phyloP scores from a whole-genome alignment of 2,113 vertebrate species.

The Steatornis caripensis region DNA sequence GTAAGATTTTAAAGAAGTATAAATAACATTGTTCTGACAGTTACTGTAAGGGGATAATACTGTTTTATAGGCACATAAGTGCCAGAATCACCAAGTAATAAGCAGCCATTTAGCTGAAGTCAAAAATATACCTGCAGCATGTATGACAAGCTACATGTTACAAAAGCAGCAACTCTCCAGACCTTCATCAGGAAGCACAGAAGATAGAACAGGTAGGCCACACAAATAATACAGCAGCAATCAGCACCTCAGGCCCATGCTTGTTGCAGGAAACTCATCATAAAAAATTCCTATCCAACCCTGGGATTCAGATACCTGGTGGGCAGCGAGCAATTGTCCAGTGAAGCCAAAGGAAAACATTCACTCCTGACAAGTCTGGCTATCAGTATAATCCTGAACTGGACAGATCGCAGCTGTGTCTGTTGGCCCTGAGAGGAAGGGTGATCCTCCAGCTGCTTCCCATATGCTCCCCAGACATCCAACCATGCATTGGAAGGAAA shows the following conservation, averaged over 20 bases:
- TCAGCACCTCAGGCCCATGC: neutral
- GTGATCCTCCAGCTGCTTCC: neutral
- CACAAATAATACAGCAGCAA: neutral
- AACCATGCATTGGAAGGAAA: neutral
- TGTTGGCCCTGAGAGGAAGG: neutral
- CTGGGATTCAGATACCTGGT: neutral
- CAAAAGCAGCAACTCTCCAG: neutral
- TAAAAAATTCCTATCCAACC: neutral
- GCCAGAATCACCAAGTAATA: neutral
- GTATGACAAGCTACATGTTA: neutral
- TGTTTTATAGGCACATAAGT: neutral
- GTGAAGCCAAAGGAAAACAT: neutral
- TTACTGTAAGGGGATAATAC: neutral
- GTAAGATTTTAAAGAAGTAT: neutral
- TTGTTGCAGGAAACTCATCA: neutral
- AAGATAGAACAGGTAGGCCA: neutral
- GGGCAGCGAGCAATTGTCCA: neutral
- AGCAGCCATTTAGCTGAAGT: neutral
- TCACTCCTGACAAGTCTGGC: neutral
- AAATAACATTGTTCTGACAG: neutral
- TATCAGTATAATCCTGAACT: neutral
- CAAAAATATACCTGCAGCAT: neutral
- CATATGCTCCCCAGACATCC: accelerated
- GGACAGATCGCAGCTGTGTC: neutral
- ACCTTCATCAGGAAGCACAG: neutral